These are phyloP conservation scores for Brachyptera putata DNA, from an alignment of 2,888 invertebrate species.

Conservation along the genomic window DNA sequence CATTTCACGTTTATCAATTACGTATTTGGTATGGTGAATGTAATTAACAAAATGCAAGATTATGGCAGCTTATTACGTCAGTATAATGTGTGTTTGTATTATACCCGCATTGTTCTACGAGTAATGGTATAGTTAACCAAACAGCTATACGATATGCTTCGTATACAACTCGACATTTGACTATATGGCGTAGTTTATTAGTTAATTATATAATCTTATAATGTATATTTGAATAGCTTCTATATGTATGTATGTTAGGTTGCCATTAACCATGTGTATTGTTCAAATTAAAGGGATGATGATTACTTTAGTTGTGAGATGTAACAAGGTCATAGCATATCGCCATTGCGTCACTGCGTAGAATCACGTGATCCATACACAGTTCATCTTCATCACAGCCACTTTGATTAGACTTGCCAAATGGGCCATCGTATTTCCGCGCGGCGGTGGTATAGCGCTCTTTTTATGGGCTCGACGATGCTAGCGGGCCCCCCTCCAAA, in stretches of 20 bases:
- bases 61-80: no score
- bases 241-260: not conserved
- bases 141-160: no score
- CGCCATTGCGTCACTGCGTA: slow-evolving; percentile 9
- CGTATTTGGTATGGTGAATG: no score
- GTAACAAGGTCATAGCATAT: not conserved
- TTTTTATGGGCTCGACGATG: slow-evolving; percentile 7
- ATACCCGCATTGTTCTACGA: no score
- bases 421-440: slow-evolving; percentile 17
- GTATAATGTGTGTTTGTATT: no score
- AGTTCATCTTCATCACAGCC: not conserved
- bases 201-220: not conserved
- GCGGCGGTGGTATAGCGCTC: not conserved
- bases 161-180: no score
- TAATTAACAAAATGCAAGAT: no score
- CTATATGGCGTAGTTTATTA: no score
- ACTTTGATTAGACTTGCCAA: slow-evolving; percentile 6
- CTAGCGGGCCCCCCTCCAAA: not conserved
- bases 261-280: not conserved
- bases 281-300: slow-evolving; percentile 11
- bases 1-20: no score
- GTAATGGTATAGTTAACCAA: no score
- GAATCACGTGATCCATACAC: slow-evolving; percentile 11
- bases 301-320: not conserved
- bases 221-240: not conserved